phyloP scores from a whole-genome alignment of 2,113 vertebrate species.

The Piaya cayana region DNA sequence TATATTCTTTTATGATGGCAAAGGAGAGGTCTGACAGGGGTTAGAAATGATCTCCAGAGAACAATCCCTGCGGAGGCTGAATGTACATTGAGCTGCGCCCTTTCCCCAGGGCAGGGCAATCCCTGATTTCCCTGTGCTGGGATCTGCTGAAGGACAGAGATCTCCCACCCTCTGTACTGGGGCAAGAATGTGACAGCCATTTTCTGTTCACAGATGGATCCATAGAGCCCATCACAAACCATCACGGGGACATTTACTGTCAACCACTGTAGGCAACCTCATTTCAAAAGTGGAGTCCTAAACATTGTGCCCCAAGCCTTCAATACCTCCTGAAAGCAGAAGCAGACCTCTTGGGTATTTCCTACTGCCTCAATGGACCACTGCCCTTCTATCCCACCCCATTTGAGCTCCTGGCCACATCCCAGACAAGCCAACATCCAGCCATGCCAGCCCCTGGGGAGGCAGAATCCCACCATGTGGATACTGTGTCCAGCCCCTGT shows the following conservation, averaged over 20 bases:
- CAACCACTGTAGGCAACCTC: background rate
- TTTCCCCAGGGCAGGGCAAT: background rate
- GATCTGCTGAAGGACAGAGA: background rate
- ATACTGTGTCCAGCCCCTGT: rapidly evolving
- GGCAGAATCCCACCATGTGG: background rate
- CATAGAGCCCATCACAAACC: background rate
- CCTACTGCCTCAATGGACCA: background rate
- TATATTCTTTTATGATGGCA: background rate
- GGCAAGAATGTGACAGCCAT: background rate
- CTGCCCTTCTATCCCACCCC: background rate
- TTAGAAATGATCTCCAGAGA: background rate
- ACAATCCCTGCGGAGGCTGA: background rate
- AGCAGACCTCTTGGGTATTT: background rate
- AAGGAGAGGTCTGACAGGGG: background rate
- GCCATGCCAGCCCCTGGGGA: background rate
- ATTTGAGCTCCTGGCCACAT: background rate
- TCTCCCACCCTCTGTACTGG: background rate
- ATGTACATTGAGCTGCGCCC: background rate
- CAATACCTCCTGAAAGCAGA: background rate
- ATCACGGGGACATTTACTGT: background rate
- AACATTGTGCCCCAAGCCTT: background rate
- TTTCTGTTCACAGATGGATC: background rate
- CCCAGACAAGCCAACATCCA: background rate
- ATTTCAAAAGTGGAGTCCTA: background rate
- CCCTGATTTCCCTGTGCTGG: background rate